Evolutionary conservation across 2,113 vertebrate species (phyloP), one percentile per base, ranked within the genome.

Genomic region (Chrysochloris asiatica): DNA sequence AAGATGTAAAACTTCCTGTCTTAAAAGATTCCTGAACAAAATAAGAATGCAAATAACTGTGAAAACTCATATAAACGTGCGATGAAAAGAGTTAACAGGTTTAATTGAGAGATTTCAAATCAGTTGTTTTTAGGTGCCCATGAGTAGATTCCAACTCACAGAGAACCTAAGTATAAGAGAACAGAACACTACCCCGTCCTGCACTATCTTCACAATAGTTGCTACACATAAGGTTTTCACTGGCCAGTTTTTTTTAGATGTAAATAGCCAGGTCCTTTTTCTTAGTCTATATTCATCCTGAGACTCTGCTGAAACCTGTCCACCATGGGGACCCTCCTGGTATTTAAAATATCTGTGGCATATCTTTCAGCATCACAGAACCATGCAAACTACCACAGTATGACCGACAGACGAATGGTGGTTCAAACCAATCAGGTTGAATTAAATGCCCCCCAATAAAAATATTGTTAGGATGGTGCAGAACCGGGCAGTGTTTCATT

Each of bases 1-100:
- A 86, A 89, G 54, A 67, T 73, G 41, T 19, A 67, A 89, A 77
- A 65, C 56, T 83, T 85, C 33, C 45, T 72, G 71, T 56, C 14
- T 88, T 48, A 93, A 65, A 83, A 93, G 83, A 78, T 71, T 65
- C 14, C 7, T 81, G 1, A 89, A 77, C 30, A 67, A 50, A 86
- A 56, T 26, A 24, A 72, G 47, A 93, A 91, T 24, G 1, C 4
- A 71, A 92, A 86, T 47, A 81, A 59, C n/a, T 17, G 6, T 83
- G 45, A 73, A 75, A 50, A 24, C 8, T 41, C 71, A 72, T 30
- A 56, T 28, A 12, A 50, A 59, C 7, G 4, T 56, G n/a, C 71
- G 11, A 82, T 43, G 30, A 45, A 78, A 80, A 30, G 7, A 81
- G 6, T 19, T 63, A 79, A 72, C 45, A 48, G 14, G 47, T 81